phyloP scores from a whole-genome alignment of 2,888 invertebrate genomes.

The Magallana nippona region DNA sequence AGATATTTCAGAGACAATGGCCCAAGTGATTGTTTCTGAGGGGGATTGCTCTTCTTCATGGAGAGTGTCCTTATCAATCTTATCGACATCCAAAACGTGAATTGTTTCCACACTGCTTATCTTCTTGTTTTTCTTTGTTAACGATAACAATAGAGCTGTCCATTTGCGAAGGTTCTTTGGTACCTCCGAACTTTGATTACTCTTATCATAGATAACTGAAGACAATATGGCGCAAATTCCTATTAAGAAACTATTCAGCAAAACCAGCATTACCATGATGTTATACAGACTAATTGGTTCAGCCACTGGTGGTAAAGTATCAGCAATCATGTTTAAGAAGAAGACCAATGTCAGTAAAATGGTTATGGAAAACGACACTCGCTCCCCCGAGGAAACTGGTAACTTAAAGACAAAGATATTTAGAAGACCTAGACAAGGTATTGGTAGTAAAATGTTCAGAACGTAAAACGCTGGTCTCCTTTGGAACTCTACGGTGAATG shows the following conservation, averaged over 20 bases:
- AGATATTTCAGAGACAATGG: too few relatives aligned
- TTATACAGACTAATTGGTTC: not conserved
- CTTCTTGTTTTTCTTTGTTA: too few relatives aligned
- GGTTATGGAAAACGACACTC: not conserved
- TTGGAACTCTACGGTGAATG: not conserved
- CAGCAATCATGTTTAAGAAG: conserved; percentile 4
- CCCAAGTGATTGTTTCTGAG: too few relatives aligned
- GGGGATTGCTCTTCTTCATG: too few relatives aligned
- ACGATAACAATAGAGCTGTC: too few relatives aligned
- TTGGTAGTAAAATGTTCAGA: not conserved
- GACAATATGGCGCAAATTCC: not conserved
- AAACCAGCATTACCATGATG: not conserved
- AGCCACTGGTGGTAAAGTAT: not conserved
- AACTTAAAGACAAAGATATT: not conserved
- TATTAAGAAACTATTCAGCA: not conserved
- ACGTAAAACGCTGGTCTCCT: conserved; percentile 5
- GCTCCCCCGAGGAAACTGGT: not conserved
- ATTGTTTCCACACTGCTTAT: too few relatives aligned
- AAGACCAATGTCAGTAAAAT: not conserved
- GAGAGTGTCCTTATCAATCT: too few relatives aligned
- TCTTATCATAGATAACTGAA: not conserved
- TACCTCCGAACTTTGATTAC: not conserved
- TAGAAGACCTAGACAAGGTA: not conserved
- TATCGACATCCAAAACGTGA: too few relatives aligned
- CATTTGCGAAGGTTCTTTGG: not conserved